Conservation (phyloP, 37 sponge, comb jelly and placozoan genomes). For the Hexactinellida sp. region DNA sequence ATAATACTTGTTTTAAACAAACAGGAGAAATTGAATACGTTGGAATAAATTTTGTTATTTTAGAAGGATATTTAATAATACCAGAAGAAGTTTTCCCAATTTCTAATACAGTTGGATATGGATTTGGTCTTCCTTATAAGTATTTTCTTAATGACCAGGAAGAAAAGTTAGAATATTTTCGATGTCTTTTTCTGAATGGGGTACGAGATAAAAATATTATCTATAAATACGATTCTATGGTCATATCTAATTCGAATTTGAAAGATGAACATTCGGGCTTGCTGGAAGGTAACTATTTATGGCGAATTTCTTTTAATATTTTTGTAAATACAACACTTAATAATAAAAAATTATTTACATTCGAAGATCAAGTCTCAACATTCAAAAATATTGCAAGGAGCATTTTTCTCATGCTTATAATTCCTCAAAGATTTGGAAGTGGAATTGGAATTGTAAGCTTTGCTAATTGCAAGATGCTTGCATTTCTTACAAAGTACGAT, state of each 20-base stretch:
- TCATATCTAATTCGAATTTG: background rate
- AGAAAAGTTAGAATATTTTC: background rate
- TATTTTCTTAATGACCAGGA: background rate
- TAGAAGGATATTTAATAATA: background rate
- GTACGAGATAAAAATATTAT: background rate
- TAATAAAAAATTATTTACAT: background rate
- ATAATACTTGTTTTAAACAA: background rate
- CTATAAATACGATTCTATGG: background rate
- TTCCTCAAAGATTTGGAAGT: background rate
- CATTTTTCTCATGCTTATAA: background rate
- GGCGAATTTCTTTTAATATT: background rate
- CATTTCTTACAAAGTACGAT: too few species aligned
- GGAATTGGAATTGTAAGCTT: background rate
- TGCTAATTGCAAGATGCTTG: too few species aligned
- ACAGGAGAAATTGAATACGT: background rate
- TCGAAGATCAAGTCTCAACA: background rate
- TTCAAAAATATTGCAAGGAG: background rate
- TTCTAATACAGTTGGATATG: background rate
- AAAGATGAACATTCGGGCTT: too few species aligned
- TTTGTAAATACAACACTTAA: background rate
- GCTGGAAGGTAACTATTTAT: background rate
- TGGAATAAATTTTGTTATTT: background rate
- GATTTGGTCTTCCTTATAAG: background rate
- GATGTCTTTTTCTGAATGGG: background rate
- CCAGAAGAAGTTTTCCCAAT: background rate